Conservation (phyloP, 2,113 vertebrate species). For the Chamaetylas fuelleborni region DNA sequence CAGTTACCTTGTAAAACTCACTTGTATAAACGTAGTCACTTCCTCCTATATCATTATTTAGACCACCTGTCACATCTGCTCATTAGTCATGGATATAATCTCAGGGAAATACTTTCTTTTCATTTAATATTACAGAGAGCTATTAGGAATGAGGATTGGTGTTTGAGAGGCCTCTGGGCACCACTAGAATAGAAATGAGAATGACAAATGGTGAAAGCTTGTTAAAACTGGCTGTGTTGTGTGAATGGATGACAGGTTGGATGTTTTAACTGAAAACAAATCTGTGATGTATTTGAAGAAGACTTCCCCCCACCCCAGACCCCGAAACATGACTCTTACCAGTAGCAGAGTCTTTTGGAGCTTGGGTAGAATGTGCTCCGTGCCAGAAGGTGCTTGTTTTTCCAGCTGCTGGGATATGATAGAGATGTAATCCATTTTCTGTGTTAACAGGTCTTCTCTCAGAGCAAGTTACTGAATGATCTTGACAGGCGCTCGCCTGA, state of each 20-base stretch:
- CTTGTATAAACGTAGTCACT: neutral
- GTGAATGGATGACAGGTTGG: neutral
- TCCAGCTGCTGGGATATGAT: conserved; percentile 79
- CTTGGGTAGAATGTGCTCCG: conserved; percentile 61
- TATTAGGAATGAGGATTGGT: neutral
- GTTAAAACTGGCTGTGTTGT: neutral
- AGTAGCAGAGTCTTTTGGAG: conserved; percentile 63
- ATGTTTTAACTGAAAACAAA: conserved; percentile 15
- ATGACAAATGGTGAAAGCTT: neutral
- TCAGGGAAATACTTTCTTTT: neutral
- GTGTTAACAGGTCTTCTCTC: conserved; percentile 39
- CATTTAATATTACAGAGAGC: neutral
- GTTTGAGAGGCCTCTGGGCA: neutral
- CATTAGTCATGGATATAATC: neutral
- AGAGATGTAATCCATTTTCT: conserved; percentile 70
- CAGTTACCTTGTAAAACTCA: conserved; percentile 19
- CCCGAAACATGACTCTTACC: conserved; percentile 65
- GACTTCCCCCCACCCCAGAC: neutral
- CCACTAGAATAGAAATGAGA: neutral
- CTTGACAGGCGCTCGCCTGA: conserved; percentile 27
- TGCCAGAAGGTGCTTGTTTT: conserved; percentile 80
- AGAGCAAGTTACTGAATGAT: neutral
- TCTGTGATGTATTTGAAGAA: neutral
- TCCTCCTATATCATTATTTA: neutral
- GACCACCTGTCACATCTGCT: conserved; percentile 31